Conservation (phyloP, 2,888 invertebrate genomes). For the Synanthedon formicaeformis region DNA sequence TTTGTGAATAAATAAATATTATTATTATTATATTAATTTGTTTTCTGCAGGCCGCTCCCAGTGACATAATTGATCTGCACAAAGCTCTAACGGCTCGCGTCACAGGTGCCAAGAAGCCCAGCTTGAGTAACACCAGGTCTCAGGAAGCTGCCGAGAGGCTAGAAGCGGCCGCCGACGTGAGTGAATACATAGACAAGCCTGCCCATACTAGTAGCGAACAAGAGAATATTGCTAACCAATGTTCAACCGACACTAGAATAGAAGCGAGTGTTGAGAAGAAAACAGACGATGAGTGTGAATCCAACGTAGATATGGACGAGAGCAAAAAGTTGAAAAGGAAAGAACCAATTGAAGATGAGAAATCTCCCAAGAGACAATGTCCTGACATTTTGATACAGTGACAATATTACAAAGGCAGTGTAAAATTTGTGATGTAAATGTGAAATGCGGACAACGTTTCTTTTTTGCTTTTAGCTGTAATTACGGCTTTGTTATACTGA, state of each 20-base stretch:
- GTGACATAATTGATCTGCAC: slow-evolving; percentile 46
- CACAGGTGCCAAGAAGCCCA: slow-evolving; percentile 28
- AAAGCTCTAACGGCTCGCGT: slow-evolving; percentile 43
- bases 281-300: slow-evolving; percentile 30
- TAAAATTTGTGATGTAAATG: not conserved
- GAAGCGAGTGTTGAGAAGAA: slow-evolving; percentile 17
- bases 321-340: slow-evolving; percentile 44
- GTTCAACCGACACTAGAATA: not conserved
- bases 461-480: not conserved
- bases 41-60: slow-evolving; percentile 41
- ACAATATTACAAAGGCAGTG: slow-evolving; percentile 11
- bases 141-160: slow-evolving; percentile 46
- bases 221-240: not conserved
- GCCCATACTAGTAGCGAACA: not conserved
- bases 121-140: slow-evolving; percentile 24
- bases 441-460: not conserved
- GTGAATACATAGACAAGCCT: slow-evolving; percentile 31
- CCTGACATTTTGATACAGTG: slow-evolving; percentile 47
- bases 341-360: slow-evolving; percentile 44
- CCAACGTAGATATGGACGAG: slow-evolving; percentile 25
- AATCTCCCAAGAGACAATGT: slow-evolving; percentile 59
- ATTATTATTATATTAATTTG: no score
- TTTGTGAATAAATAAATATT: no score
- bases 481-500: no score
- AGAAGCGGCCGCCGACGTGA: slow-evolving; percentile 37